These are phyloP conservation scores for Potamarius usumacintae DNA, from an alignment of 2,113 vertebrate genomes.

Conservation along the genomic window DNA sequence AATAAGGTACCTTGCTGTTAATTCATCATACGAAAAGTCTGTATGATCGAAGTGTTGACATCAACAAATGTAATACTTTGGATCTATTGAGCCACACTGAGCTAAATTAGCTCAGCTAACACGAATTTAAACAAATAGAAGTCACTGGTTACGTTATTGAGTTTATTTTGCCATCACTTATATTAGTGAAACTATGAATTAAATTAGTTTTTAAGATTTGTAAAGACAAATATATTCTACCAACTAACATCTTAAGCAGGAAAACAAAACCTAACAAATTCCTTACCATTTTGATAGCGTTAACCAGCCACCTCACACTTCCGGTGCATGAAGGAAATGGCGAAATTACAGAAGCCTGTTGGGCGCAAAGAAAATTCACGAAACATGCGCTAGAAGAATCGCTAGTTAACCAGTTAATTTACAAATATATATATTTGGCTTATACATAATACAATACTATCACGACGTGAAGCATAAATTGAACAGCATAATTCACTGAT, in stretches of 20 bases:
- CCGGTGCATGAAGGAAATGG: conserved; percentile 53
- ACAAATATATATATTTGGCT: not conserved
- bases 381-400: not conserved
- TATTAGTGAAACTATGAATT: too few relatives aligned
- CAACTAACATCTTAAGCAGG: not conserved
- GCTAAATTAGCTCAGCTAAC: not conserved
- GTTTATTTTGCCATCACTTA: not conserved
- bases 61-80: not conserved
- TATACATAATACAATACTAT: not conserved
- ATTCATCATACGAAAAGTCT: too few relatives aligned
- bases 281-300: conserved; percentile 55
- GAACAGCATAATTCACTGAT: too few relatives aligned
- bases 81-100: not conserved
- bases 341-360: conserved; percentile 30
- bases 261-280: not conserved
- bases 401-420: not conserved
- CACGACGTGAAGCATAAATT: not conserved
- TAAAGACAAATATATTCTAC: not conserved
- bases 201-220: not conserved
- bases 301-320: conserved; percentile 64
- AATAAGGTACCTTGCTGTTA: too few relatives aligned
- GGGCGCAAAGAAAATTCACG: not conserved
- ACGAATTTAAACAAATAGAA: not conserved
- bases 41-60: too few relatives aligned
- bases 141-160: not conserved